phyloP scores from a whole-genome alignment of 2,113 vertebrate species.

The Eleginops maclovinus region DNA sequence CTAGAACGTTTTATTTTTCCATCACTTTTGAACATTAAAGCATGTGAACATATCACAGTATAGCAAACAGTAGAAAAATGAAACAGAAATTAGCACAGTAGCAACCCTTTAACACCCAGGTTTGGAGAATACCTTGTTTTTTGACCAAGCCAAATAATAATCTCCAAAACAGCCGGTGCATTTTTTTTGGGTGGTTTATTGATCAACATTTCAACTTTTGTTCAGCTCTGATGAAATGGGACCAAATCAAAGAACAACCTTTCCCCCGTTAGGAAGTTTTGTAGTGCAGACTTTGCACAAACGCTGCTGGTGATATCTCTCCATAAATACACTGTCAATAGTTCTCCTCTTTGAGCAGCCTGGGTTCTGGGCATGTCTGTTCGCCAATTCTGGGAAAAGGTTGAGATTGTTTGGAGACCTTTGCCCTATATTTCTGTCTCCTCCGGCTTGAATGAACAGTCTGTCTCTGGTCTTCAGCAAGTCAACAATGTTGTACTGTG shows the following conservation, averaged over 20 bases:
- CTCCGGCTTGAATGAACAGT: slow-evolving; percentile 54
- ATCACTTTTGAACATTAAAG: too few relatives aligned
- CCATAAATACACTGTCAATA: slow-evolving; percentile 23
- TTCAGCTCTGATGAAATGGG: slow-evolving; percentile 5
- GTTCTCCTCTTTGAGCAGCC: slow-evolving; percentile 45
- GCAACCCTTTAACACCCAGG: too few relatives aligned
- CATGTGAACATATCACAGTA: too few relatives aligned
- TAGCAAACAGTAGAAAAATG: too few relatives aligned
- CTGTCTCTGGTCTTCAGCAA: slow-evolving; percentile 45
- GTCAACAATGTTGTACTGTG: slow-evolving; percentile 4
- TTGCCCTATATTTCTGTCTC: slow-evolving; percentile 63
- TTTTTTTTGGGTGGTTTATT: background rate
- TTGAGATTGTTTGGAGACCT: slow-evolving; percentile 67
- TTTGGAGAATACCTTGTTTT: too few relatives aligned
- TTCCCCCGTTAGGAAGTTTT: slow-evolving; percentile 4
- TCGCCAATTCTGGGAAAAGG: slow-evolving; percentile 41
- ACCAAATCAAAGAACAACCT: slow-evolving; percentile 32
- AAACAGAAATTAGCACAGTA: too few relatives aligned
- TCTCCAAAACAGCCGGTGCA: too few relatives aligned
- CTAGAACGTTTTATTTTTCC: too few relatives aligned
- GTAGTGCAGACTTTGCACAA: background rate
- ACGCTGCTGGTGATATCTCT: slow-evolving; percentile 3
- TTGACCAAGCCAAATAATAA: too few relatives aligned
- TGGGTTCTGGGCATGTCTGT: slow-evolving; percentile 22
- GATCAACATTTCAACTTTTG: slow-evolving; percentile 25